Conservation (phyloP, 2,797 vertebrate species). For the Argya squamiceps region DNA sequence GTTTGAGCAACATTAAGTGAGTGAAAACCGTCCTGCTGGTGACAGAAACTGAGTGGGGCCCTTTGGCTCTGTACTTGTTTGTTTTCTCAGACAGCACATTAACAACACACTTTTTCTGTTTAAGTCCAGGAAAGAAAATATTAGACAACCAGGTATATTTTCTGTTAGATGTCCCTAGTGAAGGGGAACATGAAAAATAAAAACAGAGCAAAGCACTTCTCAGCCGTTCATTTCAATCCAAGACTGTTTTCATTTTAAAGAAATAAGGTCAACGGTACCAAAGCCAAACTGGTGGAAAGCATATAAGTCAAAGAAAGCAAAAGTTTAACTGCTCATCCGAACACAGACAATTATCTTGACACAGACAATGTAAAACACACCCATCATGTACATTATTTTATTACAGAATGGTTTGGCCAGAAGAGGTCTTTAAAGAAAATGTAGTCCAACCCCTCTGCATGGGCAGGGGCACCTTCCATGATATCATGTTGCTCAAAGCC, state of each 20-base stretch:
- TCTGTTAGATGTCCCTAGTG: not conserved
- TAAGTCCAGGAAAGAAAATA: not conserved
- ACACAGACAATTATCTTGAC: not conserved
- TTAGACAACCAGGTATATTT: not conserved
- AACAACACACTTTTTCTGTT: not conserved
- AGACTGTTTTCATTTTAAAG: not conserved
- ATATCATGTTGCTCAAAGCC: not conserved
- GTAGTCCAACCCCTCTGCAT: not conserved
- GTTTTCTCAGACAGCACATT: not conserved
- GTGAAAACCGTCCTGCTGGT: not conserved
- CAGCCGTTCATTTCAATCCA: not conserved
- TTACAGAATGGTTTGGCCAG: not conserved
- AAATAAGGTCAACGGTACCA: not conserved
- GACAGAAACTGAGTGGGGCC: not conserved
- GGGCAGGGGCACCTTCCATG: not conserved
- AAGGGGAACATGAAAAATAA: not conserved
- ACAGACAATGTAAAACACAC: not conserved
- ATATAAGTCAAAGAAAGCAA: not conserved
- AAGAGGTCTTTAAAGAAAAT: not conserved
- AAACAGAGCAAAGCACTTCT: not conserved
- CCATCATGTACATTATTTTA: not conserved
- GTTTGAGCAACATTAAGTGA: not conserved
- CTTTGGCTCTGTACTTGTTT: not conserved
- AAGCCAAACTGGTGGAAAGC: not conserved
- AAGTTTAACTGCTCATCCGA: not conserved